Base-by-base conservation (phyloP, 2,888 invertebrate genomes). In the Pogonocherus hispidulus region DNA sequence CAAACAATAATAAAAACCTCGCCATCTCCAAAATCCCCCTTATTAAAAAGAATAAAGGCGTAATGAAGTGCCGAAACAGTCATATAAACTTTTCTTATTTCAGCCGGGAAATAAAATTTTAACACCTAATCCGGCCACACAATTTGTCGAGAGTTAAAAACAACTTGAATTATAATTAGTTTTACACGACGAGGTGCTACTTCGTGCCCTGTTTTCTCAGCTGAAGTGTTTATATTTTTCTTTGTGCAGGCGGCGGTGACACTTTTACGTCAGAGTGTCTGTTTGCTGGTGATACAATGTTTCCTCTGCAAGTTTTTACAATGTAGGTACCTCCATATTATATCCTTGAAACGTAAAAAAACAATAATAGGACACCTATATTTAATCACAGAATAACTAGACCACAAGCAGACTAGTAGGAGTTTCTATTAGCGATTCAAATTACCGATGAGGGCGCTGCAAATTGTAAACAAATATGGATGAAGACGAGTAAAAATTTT, bases 61-160 rank as follows among this genome's bases (percentile, higher is more conserved):
- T 83, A 83, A 84, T 83, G 82, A 84, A 83, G 82, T 82, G 81
- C 78, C 77, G 75, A 76, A 75, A 79, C 78, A 76, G 80, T 78
- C 82, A 80, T 84, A 83, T 82, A 84, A 84, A 84, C 82, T 84
- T 84, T 84, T 82, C 84, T 84, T 84, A 84, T 84, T 84, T 84
- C 74, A 63, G 63, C 75, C 69, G 68, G 67, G 68, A 72, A 80
- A 81, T 81, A 82, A 81, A 82, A 83, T 82, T 82, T 82, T 82
- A 82, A 81, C 81, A 82, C 80, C 79, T 81, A 80, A 79, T 81
- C 79, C 77, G 77, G 78, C 73, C 74, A 76, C 71, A 76, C 80
- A 77, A 78, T 80, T 80, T 80, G 78, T 75, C 20, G 56, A 51
- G 44, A 54, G 67, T 67, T 67, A 23, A 63, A 51, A 65, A 65